Conservation (phyloP, 2,888 invertebrate genomes). For the Platycnemis pennipes region DNA sequence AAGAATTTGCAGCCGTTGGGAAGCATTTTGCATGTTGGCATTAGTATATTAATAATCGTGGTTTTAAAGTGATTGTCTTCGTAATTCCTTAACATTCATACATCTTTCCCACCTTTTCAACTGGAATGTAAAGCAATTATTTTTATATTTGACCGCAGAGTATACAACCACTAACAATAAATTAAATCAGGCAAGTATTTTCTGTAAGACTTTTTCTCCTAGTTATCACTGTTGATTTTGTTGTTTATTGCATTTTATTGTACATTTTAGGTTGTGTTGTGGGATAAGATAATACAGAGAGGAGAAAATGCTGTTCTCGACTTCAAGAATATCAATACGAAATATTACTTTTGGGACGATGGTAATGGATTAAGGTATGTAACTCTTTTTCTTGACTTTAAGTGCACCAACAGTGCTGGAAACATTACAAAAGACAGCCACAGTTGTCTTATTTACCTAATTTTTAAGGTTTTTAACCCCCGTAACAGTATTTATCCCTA, state of each 20-base stretch:
- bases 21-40: no score
- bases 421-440: no score
- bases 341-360: slow-evolving; percentile 99
- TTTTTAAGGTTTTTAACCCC: no score
- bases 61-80: no score
- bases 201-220: neutral
- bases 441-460: no score
- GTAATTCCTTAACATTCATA: slow-evolving; percentile 75
- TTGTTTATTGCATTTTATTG: slow-evolving; percentile 56
- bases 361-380: slow-evolving; percentile 92
- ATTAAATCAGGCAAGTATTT: slow-evolving; percentile 85
- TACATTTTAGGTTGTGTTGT: slow-evolving; percentile 89
- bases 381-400: no score
- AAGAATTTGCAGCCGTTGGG: no score
- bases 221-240: neutral
- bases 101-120: slow-evolving; percentile 94
- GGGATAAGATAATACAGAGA: slow-evolving; percentile 98
- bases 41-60: no score
- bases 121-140: slow-evolving; percentile 99
- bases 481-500: no score
- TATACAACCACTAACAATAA: slow-evolving; percentile 94
- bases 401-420: no score
- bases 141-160: slow-evolving; percentile 97
- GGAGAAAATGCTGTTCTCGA: slow-evolving; percentile 96
- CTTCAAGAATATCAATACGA: slow-evolving; percentile 96